Conservation (phyloP, 30 jellyfish, hydroid and myxozoan species). For the Cassiopea xamachana region DNA sequence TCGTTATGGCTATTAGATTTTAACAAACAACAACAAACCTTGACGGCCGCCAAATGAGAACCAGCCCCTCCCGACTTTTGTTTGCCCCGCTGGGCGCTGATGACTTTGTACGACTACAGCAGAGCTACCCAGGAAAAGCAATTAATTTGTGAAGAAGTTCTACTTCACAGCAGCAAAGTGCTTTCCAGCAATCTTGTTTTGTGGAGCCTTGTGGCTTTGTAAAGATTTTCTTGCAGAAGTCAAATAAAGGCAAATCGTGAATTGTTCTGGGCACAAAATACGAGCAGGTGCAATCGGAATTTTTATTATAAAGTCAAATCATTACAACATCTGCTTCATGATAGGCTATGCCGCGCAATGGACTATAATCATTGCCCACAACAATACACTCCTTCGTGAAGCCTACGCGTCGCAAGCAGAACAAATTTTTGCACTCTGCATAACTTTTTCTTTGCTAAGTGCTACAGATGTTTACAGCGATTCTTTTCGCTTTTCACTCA, state of each 20-base stretch:
- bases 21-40: too few species aligned
- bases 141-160: background rate
- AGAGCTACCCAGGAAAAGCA: background rate
- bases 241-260: conserved; percentile 37
- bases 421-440: background rate
- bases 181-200: background rate
- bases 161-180: background rate
- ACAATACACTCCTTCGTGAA: conserved; percentile 18
- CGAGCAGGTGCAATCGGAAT: conserved; percentile 51
- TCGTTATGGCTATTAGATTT: too few species aligned
- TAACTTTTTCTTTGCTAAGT: background rate
- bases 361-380: conserved; percentile 52
- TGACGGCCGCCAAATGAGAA: too few species aligned
- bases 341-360: conserved; percentile 39
- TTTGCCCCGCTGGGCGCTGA: too few species aligned
- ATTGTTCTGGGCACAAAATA: conserved; percentile 38
- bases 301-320: conserved; percentile 21
- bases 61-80: too few species aligned
- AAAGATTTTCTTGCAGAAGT: conserved; percentile 12
- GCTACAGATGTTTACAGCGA: background rate
- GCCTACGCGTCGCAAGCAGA: conserved; percentile 1
- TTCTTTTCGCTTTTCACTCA: background rate
- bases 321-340: conserved; percentile 51
- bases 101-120: too few species aligned
- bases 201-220: background rate